Conservation (phyloP, 2,113 vertebrate genomes). For the human region DNA sequence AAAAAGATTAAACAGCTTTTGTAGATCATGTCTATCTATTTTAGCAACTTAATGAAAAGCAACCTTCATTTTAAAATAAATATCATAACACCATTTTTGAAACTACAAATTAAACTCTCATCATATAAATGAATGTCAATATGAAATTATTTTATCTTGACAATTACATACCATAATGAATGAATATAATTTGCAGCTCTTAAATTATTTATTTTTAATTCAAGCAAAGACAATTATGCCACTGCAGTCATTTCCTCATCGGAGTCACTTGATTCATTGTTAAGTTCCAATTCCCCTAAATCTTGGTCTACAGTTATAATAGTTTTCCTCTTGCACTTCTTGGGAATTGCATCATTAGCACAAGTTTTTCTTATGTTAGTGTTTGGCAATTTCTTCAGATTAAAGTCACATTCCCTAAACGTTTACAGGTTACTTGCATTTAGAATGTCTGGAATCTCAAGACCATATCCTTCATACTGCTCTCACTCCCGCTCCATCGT, state of each 20-base stretch:
- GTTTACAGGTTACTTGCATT: conserved; percentile 91
- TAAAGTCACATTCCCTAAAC: conserved; percentile 93
- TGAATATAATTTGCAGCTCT: background rate
- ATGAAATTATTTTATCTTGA: background rate
- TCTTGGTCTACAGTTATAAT: conserved; percentile 54
- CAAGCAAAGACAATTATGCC: background rate
- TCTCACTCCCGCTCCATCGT: conserved; percentile 90
- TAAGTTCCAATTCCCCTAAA: conserved; percentile 42
- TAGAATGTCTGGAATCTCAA: conserved; percentile 96
- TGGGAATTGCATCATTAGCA: conserved; percentile 79
- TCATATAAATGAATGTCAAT: background rate
- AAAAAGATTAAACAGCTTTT: background rate
- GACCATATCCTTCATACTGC: conserved; percentile 88
- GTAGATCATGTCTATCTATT: background rate
- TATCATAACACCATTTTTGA: conserved; percentile 8
- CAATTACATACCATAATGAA: background rate
- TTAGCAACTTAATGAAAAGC: conserved; percentile 37
- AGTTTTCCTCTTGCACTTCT: conserved; percentile 73
- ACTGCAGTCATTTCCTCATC: conserved; percentile 71
- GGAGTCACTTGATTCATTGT: conserved; percentile 71
- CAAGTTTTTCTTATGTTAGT: conserved; percentile 94
- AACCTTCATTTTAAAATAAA: conserved; percentile 39
- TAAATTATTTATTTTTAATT: background rate
- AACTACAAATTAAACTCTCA: conserved; percentile 1
- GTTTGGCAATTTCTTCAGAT: conserved; percentile 95